Evolutionary conservation across 2,797 vertebrate species (phyloP).

Genomic region (Macroramphosus scolopax): DNA sequence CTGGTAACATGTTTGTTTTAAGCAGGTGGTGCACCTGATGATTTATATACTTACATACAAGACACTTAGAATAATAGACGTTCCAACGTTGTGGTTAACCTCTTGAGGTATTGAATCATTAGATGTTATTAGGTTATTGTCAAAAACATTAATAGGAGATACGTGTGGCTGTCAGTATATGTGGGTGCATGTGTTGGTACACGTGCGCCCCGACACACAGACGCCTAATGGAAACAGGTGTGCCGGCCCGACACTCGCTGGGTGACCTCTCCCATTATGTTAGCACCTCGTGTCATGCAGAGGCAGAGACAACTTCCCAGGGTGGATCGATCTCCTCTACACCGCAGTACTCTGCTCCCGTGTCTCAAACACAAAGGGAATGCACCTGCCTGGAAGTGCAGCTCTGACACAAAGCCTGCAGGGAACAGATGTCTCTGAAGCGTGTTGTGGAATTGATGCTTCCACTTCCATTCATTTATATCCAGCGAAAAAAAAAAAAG

Average conservation of each 20-base stretch:
- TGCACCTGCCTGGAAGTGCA: constrained; percentile 62
- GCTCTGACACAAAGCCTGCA: constrained; percentile 65
- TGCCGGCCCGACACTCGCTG: constrained; percentile 25
- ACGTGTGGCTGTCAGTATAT: too few species aligned
- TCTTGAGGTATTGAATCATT: constrained; percentile 50
- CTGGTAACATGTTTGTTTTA: too few species aligned
- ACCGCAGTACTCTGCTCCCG: constrained; percentile 43
- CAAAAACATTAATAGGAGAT: too few species aligned
- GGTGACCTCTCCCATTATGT: constrained; percentile 59
- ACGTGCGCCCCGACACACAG: background rate
- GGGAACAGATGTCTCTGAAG: constrained; percentile 63
- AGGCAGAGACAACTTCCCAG: constrained; percentile 61
- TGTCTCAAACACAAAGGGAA: constrained; percentile 65
- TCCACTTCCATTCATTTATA: constrained; percentile 45
- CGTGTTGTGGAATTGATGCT: constrained; percentile 59
- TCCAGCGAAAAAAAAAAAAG: constrained; percentile 19
- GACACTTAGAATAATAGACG: too few species aligned
- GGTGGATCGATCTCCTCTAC: constrained; percentile 61
- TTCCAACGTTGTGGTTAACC: too few species aligned
- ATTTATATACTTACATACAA: too few species aligned
- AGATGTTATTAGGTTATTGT: too few species aligned
- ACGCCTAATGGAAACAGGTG: constrained; percentile 54
- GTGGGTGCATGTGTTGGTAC: too few species aligned
- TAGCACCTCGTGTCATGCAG: constrained; percentile 53
- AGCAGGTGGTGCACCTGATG: too few species aligned